Evolutionary conservation across 2,797 vertebrate species (phyloP).

Genomic region (Semotilus atromaculatus): DNA sequence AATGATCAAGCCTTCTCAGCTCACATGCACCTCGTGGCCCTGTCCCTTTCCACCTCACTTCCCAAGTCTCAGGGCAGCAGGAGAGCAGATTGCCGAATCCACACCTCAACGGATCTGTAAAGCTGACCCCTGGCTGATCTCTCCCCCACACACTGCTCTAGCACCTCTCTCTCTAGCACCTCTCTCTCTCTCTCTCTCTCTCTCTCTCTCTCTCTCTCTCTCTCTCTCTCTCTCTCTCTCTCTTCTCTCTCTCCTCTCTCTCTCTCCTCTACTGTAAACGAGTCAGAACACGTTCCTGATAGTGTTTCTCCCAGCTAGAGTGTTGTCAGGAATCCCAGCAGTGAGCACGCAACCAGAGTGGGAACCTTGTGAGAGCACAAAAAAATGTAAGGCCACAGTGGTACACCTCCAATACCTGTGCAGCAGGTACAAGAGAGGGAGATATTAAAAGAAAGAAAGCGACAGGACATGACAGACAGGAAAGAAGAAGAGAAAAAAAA

Average conservation of each 20-base stretch:
- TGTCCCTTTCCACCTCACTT: not conserved
- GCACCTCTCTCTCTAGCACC: too few relatives aligned
- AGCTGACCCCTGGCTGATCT: not conserved
- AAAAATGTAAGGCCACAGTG: constrained; percentile 5
- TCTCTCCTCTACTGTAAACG: constrained; percentile 57
- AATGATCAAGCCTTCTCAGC: not conserved
- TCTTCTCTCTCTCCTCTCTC: constrained; percentile 51
- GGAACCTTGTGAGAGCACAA: constrained; percentile 29
- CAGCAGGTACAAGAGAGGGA: not conserved
- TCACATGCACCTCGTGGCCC: constrained; percentile 5
- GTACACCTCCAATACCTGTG: constrained; percentile 7
- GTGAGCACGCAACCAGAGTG: constrained; percentile 52
- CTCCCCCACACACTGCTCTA: not conserved
- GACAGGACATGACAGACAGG: not conserved
- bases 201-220: constrained; percentile 53
- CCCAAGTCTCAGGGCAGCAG: not conserved
- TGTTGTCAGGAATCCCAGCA: constrained; percentile 65
- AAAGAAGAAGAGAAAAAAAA: not conserved
- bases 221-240: constrained; percentile 57
- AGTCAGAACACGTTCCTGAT: constrained; percentile 63
- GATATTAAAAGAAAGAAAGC: not conserved
- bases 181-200: constrained; percentile 55
- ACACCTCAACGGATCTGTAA: not conserved
- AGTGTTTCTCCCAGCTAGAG: constrained; percentile 61
- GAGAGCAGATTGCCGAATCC: not conserved